Base-by-base conservation (phyloP, 2,113 vertebrate species). In the Prunella himalayana region DNA sequence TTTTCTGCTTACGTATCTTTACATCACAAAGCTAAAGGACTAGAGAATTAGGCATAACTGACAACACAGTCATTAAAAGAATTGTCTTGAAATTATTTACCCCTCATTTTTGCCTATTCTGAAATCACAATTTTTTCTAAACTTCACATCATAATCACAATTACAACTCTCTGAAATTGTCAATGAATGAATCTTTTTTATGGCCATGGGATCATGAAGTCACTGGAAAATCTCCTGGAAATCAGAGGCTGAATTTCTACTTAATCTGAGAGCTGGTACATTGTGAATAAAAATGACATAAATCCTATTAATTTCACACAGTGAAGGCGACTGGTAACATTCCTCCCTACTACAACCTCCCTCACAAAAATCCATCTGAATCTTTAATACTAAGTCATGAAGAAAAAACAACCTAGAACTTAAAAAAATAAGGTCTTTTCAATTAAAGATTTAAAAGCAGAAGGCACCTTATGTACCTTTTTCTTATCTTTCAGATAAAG, bases 401-500 rank as follows among this genome's bases (percentile, higher is more conserved):
- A 85, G 86, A 88, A 94, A 95, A 92, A 95, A 92, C 90, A 92
- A 90, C 90, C 53, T 82, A 92, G 63, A 95, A 96, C 90, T 95
- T 95, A 39, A 86, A 94, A 94, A 93, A 95, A 65, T 72, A 91
- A 95, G 63, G 92, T 88, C 35, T 86, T 97, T 97, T 95, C 94
- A 97, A 95, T 97, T 95, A 97, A 94, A 20, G 42, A 92, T 94
- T 96, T 94, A 91, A 93, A 95, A 95, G 39, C 65, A 79, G 95
- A 94, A 96, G 90, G 88, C 95, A 96, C 78, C 93, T 95, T 92
- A 97, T 84, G 76, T 82, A 95, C 92, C 76, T 95, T 96, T 87
- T 90, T 16, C 90, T 97, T 97, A 97, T 97, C 97, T 97, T 93
- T 84, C 86, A 95, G 95, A 97, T 97, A 97, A 97, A 95, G 81